These are phyloP conservation scores for Myrmecophaga tridactyla DNA, from an alignment of 2,113 vertebrate genomes.

Conservation along the genomic window DNA sequence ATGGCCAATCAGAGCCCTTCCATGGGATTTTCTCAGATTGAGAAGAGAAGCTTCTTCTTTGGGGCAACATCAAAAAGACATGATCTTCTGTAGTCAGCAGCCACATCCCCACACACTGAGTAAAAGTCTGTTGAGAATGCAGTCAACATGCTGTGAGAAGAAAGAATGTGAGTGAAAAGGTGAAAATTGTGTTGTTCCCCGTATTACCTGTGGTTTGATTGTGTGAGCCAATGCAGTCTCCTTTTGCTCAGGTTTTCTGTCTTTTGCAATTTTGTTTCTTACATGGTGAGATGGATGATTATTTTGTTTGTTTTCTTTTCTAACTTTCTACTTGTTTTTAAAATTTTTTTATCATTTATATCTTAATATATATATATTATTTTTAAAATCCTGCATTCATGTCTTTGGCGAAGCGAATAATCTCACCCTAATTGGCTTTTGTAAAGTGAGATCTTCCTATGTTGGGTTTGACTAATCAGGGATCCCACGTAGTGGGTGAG, in stretches of 20 bases:
- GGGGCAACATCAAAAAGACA: no score
- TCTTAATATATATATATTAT: background rate
- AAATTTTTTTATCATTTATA: background rate
- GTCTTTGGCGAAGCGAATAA: background rate
- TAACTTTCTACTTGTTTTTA: background rate
- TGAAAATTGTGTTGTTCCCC: background rate
- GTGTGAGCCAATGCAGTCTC: background rate
- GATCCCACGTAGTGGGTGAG: no score
- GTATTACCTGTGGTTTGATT: background rate
- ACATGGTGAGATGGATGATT: background rate
- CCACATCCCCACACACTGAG: fast-evolving
- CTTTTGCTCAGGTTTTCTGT: background rate
- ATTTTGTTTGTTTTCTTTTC: constrained; percentile 25
- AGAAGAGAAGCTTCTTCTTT: background rate
- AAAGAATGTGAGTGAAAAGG: background rate
- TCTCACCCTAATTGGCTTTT: background rate
- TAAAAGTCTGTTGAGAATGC: no score
- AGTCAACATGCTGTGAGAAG: background rate
- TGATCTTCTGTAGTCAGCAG: background rate
- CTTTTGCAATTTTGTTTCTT: background rate
- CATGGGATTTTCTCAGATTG: background rate
- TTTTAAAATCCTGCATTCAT: background rate
- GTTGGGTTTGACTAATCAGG: background rate
- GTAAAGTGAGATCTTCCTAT: background rate
- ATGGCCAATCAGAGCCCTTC: background rate